A percentile compares a stretch with the other conserved stretches of the same genome.
phyloP scores from a whole-genome alignment of 2,888 invertebrate species.

The Spisula subtruncata region DNA sequence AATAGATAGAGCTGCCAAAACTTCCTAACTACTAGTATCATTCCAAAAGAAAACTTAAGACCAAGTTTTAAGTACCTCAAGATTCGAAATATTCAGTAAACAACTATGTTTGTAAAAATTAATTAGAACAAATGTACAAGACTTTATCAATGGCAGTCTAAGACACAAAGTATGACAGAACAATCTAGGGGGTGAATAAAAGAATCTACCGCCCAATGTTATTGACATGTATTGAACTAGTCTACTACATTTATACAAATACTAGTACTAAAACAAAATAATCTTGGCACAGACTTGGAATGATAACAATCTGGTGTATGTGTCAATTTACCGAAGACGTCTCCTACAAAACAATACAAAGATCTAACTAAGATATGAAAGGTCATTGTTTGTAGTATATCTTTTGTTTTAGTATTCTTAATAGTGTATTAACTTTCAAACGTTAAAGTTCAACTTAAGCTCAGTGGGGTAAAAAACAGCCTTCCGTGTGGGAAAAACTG shows the following conservation, averaged over 20 bases:
- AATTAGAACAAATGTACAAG: neutral
- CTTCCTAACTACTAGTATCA: neutral
- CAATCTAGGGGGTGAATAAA: neutral
- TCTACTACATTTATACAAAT: neutral
- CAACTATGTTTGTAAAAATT: neutral
- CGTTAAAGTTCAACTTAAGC: neutral
- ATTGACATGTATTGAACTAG: neutral
- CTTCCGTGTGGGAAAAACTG: neutral
- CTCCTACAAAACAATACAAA: neutral
- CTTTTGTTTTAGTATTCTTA: slow-evolving; percentile 2
- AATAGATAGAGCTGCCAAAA: neutral
- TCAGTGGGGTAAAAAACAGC: neutral
- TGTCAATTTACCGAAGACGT: slow-evolving; percentile 7
- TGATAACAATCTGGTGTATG: neutral
- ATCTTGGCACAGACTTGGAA: slow-evolving; percentile 1
- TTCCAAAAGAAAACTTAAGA: no score
- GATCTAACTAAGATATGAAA: neutral
- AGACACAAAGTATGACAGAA: neutral
- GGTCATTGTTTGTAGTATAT: neutral
- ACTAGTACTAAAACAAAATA: neutral
- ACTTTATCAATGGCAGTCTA: neutral
- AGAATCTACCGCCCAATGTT: neutral
- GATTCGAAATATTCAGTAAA: neutral
- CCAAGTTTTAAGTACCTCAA: no score
- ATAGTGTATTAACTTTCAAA: slow-evolving; percentile 4